Evolutionary conservation across 2,888 invertebrate species (phyloP).

Genomic region (Vandiemenella viatica): DNA sequence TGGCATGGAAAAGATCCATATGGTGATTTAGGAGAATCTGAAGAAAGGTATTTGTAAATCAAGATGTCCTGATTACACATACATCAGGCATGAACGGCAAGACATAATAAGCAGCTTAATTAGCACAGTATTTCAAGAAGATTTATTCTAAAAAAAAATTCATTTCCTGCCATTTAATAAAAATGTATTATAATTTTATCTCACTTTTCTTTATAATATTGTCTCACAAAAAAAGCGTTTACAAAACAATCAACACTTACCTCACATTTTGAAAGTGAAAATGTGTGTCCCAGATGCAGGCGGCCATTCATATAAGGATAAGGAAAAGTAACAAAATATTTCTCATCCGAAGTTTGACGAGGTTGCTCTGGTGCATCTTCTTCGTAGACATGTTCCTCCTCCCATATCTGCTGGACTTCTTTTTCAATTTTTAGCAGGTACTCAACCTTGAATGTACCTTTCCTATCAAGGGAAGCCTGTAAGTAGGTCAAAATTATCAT

Average conservation of each 20-base stretch:
- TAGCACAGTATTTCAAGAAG: no score
- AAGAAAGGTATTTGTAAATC: no score
- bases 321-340: constrained; percentile 89
- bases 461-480: constrained; percentile 42
- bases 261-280: constrained; percentile 93
- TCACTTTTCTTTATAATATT: no score
- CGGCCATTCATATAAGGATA: constrained; percentile 99
- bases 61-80: no score
- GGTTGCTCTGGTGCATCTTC: constrained; percentile 54
- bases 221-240: no score
- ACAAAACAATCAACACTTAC: constrained; percentile 32
- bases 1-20: no score
- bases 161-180: background rate
- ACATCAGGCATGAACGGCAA: no score
- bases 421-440: constrained; percentile 80
- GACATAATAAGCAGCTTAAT: no score
- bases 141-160: background rate
- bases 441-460: constrained; percentile 93
- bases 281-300: constrained; percentile 93
- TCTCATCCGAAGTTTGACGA: constrained; percentile 47
- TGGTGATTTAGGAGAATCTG: no score
- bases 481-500: no score
- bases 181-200: background rate
- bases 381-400: constrained; percentile 63
- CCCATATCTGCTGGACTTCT: constrained; percentile 77